Base-by-base conservation (phyloP, 2,113 vertebrate genomes). In the Leptobrachium leishanense region DNA sequence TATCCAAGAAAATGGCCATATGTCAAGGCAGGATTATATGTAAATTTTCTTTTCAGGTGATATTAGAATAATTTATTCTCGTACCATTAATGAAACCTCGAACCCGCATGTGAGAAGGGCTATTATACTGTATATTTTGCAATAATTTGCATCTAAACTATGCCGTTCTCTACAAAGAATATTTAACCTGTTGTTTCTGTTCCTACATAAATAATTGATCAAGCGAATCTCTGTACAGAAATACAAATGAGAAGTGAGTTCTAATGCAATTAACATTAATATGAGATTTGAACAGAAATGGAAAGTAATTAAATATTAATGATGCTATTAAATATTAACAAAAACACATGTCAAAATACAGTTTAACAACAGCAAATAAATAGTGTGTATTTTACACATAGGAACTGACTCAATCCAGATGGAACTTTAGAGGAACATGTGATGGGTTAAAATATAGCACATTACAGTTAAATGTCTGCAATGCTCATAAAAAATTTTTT, bases 161-260 rank as follows among this genome's bases (percentile, higher is more conserved):
- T 31, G 20, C 20, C 20, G 20, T 31, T 31, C 1, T 31, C 20
- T 31, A 31, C 20, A 31, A 31, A 31, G 20, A 31, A 31, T 31
- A 31, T 31, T 31, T 31, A 31, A 31, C 20, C 20, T 31, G 1
- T 31, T 31, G 20, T 1, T 31, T 31, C 20, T 31, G 43, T 68
- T 46, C 46, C 41, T 43, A 46, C n/a, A n/a, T 69, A 46, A 69
- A 69, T 69, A n/a, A 46, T 69, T 43, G 68, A 69, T 69, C 9
- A n/a, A 46, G n/a, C 3, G 44, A 6, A 8, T 31, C n/a, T 46
- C 20, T 46, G 13, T 46, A n/a, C 15, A 46, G 3, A 46, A 42
- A 68, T 42, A 68, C 6, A 42, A 69, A 10, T 69, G 68, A 44
- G 46, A 69, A 42, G 43, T 6, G 8, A 69, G 2, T 31, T 31